Evolutionary conservation across 2,888 invertebrate genomes (phyloP).

Genomic region (Philhelius pedissequus): DNA sequence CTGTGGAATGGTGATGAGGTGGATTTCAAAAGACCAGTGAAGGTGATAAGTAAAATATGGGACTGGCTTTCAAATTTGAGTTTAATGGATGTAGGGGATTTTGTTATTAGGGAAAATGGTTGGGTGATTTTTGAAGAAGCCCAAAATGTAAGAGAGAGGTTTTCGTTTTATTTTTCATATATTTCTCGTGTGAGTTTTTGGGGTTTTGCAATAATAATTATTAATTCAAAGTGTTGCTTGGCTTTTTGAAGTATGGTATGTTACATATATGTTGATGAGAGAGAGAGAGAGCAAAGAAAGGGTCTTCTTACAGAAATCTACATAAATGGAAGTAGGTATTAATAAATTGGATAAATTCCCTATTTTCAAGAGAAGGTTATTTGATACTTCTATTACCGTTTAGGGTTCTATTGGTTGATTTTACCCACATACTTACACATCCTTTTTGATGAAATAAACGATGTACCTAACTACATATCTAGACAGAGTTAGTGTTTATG

Average conservation of each 20-base stretch:
- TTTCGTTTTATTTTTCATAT: conserved; percentile 1
- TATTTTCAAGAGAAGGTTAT: conserved; percentile 25
- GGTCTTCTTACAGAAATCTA: neutral
- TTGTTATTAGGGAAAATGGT: conserved; percentile 62
- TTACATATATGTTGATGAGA: no score
- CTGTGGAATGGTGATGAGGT: neutral
- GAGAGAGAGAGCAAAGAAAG: neutral
- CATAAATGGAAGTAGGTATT: conserved; percentile 35
- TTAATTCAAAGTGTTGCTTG: conserved; percentile 59
- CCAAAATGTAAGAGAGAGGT: neutral
- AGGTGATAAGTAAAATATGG: conserved; percentile 68
- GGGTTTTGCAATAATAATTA: conserved; percentile 62
- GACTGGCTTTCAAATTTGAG: conserved; percentile 68
- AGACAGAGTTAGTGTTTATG: neutral
- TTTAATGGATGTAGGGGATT: conserved; percentile 68
- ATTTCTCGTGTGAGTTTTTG: conserved; percentile 6
- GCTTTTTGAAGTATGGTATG: neutral
- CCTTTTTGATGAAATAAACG: no score
- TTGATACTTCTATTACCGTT: conserved; percentile 31
- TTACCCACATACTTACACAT: no score
- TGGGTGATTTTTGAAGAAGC: conserved; percentile 27
- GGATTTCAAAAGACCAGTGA: conserved; percentile 9
- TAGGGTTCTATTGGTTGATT: neutral
- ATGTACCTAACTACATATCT: neutral
- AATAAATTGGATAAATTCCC: conserved; percentile 55